Conservation (phyloP, 2,888 invertebrate species). For the Baccha elongata region DNA sequence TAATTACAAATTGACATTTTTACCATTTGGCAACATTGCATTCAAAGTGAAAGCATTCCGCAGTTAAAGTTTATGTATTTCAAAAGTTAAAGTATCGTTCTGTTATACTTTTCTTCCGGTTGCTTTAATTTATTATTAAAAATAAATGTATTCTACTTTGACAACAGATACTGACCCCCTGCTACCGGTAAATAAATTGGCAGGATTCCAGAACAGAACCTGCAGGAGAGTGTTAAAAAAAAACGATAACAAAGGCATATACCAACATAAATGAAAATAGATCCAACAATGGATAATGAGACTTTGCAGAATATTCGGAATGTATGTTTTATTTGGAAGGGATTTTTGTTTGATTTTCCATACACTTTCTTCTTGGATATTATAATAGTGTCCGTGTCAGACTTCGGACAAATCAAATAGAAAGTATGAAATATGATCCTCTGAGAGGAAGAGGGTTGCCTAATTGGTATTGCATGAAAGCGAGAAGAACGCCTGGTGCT, state of each 20-base stretch:
- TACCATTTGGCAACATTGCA: too few relatives aligned
- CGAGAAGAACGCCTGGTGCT: too few relatives aligned
- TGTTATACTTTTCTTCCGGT: too few relatives aligned
- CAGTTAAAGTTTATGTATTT: too few relatives aligned
- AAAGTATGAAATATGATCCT: too few relatives aligned
- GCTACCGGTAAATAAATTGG: constrained; percentile 7
- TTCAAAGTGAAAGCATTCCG: too few relatives aligned
- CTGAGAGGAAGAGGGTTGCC: not conserved
- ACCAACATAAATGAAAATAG: constrained; percentile 5
- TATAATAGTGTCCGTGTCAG: constrained; percentile 9
- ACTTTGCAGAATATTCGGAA: not conserved
- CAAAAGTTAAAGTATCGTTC: too few relatives aligned
- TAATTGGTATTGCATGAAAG: constrained; percentile 27
- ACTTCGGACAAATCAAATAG: not conserved
- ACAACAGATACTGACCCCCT: not conserved
- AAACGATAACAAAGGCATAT: not conserved
- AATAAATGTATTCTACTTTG: not conserved
- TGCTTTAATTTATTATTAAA: not conserved
- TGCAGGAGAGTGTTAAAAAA: not conserved
- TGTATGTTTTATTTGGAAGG: not conserved
- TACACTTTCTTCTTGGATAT: constrained; percentile 10
- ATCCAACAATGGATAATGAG: constrained; percentile 34
- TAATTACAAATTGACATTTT: too few relatives aligned
- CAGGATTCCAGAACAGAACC: constrained; percentile 19
- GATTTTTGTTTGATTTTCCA: constrained; percentile 4